phyloP scores from a whole-genome alignment of 2,113 vertebrate species.

The Hemicordylus capensis region DNA sequence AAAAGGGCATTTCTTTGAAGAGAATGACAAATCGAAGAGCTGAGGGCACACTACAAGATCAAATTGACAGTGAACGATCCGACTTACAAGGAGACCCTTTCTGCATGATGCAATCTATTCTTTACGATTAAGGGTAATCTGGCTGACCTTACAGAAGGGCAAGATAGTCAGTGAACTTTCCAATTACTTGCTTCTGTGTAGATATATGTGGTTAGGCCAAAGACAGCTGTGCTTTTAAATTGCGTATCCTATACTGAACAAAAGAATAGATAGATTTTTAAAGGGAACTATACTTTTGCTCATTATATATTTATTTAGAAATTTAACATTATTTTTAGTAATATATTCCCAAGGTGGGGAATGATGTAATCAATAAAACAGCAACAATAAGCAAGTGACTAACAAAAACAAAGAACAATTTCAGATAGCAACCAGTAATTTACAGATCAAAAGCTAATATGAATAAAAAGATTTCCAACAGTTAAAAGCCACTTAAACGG shows the following conservation, averaged over 20 bases:
- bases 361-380: not conserved
- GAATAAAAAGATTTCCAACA: no score
- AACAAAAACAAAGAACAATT: not conserved
- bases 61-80: slow-evolving; percentile 56
- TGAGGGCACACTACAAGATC: slow-evolving; percentile 34
- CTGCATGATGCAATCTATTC: slow-evolving; percentile 25
- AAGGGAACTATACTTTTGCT: not conserved
- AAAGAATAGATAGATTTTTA: not conserved
- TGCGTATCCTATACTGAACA: not conserved
- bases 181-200: not conserved
- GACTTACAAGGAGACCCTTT: slow-evolving; percentile 33
- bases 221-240: not conserved
- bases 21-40: slow-evolving; percentile 27
- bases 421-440: not conserved
- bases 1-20: slow-evolving; percentile 35
- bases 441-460: no score
- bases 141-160: slow-evolving; percentile 28
- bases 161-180: not conserved
- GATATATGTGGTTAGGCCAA: not conserved
- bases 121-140: slow-evolving; percentile 36
- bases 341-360: not conserved
- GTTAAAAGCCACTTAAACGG: no score
- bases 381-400: not conserved
- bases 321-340: not conserved
- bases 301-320: not conserved